These are phyloP conservation scores for Falco punctatus DNA, from an alignment of 2,113 vertebrate genomes.

Conservation along the genomic window DNA sequence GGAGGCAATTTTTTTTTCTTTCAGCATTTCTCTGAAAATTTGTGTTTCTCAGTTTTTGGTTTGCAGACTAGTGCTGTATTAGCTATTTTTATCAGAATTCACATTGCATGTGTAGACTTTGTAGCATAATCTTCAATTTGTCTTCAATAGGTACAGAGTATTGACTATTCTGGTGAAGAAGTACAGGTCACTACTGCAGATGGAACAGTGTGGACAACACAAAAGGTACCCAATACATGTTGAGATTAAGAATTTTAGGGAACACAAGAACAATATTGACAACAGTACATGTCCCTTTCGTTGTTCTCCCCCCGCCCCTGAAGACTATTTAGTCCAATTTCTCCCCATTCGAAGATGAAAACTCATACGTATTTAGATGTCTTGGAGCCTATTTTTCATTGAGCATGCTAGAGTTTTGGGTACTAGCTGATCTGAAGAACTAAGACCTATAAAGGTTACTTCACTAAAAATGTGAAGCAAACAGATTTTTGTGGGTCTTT, in stretches of 20 bases:
- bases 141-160: slow-evolving; percentile 76
- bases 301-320: not conserved
- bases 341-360: not conserved
- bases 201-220: slow-evolving; percentile 83
- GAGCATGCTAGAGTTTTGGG: not conserved
- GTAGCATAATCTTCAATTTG: not conserved
- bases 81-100: not conserved
- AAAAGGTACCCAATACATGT: slow-evolving; percentile 81
- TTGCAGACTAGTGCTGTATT: not conserved
- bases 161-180: slow-evolving; percentile 90
- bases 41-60: not conserved
- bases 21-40: not conserved
- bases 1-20: not conserved
- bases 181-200: slow-evolving; percentile 83
- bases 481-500: not conserved
- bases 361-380: not conserved
- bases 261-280: not conserved
- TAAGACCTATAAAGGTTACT: not conserved
- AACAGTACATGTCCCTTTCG: not conserved
- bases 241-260: not conserved
- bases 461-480: not conserved
- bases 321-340: not conserved
- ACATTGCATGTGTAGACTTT: not conserved
- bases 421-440: not conserved
- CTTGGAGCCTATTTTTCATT: not conserved